Base-by-base conservation (phyloP, 2,797 vertebrate genomes). In the Gephyroberyx darwinii region DNA sequence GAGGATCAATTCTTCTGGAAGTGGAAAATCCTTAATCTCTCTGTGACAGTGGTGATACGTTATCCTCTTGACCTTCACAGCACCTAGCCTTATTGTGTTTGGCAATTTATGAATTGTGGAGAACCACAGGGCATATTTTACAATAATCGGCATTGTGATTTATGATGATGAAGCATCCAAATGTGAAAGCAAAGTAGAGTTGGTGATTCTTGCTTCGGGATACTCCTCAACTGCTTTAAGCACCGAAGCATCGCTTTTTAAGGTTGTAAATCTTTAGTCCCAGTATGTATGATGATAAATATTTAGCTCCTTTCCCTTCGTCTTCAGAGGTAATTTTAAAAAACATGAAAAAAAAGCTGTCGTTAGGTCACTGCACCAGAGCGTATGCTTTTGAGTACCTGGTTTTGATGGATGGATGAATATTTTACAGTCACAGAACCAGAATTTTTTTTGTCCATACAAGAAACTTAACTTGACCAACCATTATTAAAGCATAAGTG, bases 131-230 rank as follows among this genome's bases (percentile, higher is more conserved):
- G 45, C 5, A 47, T 39, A 9, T 39, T 39, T 39, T 39, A 14
- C 43, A 45, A 3, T 45, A 45, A 16, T 45, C 4, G 1, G 6
- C 16, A 45, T 17, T 45, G 37, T 45, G 13, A 17, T 45, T 17
- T 45, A 45, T 45, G 43, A 45, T 14, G 16, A 26, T 26, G 16
- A 54, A 69, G 53, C 35, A 50, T 65, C 26, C 10, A 37, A 57
- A 71, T 75, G 14, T 54, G 17, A 26, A 22, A 37, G 10, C 37
- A 62, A 10, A 57, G n/a, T 19, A 50, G 9, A 8, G 14, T 56
- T 50, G 26, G 13, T 65, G 22, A 22, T 13, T 76, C 14, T 50
- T 55, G 37, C 41, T 19, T 16, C 0, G 22, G 33, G 10, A 58
- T 12, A 8, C 0, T 26, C 60, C 67, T 58, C 12, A 48, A 33